Conservation (phyloP, 2,888 invertebrate genomes). For the Heliconius aoede region DNA sequence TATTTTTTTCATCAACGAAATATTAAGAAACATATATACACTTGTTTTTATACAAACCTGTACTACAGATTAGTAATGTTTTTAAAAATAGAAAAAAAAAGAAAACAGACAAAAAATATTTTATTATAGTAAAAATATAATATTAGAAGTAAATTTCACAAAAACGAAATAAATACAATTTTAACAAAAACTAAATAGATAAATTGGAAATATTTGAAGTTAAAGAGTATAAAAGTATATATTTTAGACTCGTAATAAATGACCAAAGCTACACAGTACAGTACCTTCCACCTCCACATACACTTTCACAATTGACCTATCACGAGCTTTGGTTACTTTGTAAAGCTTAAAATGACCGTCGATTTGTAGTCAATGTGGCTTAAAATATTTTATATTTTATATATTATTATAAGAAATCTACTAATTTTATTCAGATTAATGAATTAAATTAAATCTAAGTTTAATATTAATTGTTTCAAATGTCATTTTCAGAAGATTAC, state of each 20-base stretch:
- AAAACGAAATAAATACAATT: neutral
- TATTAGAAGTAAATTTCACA: neutral
- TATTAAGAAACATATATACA: neutral
- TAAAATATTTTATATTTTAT: neutral
- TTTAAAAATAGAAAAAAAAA: neutral
- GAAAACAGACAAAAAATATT: neutral
- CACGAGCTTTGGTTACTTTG: constrained; percentile 54
- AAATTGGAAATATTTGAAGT: neutral
- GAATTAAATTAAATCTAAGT: no score
- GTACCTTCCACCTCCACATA: neutral
- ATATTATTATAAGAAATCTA: no score
- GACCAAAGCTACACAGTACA: neutral
- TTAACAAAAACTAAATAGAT: neutral
- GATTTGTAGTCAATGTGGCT: neutral
- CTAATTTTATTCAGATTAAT: no score
- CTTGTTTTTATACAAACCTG: neutral
- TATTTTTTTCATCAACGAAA: neutral
- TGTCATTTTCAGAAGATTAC: no score
- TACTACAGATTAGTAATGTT: neutral
- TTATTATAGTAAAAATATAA: neutral
- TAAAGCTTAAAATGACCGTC: constrained; percentile 1
- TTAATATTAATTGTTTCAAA: no score
- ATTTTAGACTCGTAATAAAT: neutral
- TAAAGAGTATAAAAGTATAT: neutral
- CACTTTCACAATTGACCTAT: constrained; percentile 72